A percentile compares a stretch with the other conserved stretches of the same genome.
These are phyloP conservation scores for Epistrophe grossulariae DNA, from an alignment of 2,888 invertebrate genomes.

Conservation along the genomic window DNA sequence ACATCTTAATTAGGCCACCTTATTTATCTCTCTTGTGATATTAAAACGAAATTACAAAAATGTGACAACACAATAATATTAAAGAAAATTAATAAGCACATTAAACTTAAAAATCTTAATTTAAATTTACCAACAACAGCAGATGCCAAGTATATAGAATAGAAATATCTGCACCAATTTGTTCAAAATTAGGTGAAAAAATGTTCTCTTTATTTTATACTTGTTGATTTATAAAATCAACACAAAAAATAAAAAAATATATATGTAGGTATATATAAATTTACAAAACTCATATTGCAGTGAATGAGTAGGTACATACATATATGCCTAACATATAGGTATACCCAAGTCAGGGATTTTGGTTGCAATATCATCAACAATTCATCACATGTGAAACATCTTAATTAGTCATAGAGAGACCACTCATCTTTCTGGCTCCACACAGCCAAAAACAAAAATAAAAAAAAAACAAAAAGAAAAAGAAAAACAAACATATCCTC, in stretches of 20 bases:
- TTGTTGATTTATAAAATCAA: constrained; percentile 57
- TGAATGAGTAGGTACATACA: too few relatives aligned
- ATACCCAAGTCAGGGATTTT: background rate
- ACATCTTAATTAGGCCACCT: constrained; percentile 6
- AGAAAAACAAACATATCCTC: constrained; percentile 3
- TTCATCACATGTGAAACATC: constrained; percentile 43
- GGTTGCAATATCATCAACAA: constrained; percentile 24
- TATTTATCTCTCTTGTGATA: constrained; percentile 22
- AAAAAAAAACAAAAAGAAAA: background rate
- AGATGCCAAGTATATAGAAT: constrained; percentile 32
- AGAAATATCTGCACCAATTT: constrained; percentile 5
- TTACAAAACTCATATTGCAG: background rate
- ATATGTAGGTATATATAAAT: background rate
- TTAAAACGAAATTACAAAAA: background rate
- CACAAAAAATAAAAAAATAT: background rate
- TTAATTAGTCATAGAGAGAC: constrained; percentile 56
- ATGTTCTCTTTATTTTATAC: constrained; percentile 35
- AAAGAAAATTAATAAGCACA: background rate
- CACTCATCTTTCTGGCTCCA: constrained; percentile 9
- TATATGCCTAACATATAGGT: background rate
- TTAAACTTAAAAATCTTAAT: background rate
- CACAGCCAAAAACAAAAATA: constrained; percentile 1
- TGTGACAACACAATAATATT: constrained; percentile 34
- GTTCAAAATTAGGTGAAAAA: constrained; percentile 5
- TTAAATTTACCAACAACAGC: background rate